Conservation (phyloP, 2,888 invertebrate genomes). For the Drosophila mimetica region DNA sequence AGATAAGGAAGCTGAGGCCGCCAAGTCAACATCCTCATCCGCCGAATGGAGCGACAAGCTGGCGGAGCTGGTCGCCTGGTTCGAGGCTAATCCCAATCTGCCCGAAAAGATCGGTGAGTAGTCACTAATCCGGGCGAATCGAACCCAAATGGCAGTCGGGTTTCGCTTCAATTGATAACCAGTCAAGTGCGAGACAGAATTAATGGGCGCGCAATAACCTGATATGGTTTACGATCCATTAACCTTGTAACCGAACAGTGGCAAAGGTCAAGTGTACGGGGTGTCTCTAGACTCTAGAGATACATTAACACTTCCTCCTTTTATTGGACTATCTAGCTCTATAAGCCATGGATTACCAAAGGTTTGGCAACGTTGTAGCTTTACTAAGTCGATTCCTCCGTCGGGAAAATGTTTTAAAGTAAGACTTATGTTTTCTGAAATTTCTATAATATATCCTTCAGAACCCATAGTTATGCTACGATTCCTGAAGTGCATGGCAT, state of each 20-base stretch:
- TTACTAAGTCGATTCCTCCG: too few species aligned
- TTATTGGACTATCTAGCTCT: background rate
- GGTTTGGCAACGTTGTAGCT: too few species aligned
- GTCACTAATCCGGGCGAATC: too few species aligned
- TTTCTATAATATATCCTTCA: conserved; percentile 16
- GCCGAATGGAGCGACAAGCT: conserved; percentile 52
- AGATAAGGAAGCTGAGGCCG: background rate
- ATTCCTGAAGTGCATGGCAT: conserved; percentile 76
- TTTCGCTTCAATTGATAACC: conserved; percentile 26
- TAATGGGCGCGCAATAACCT: conserved; percentile 29
- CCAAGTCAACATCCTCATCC: background rate
- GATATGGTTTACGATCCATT: conserved; percentile 17
- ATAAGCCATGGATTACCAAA: background rate
- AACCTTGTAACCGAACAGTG: conserved; percentile 16
- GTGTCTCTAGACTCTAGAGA: background rate
- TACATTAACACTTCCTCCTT: background rate
- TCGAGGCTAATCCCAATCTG: conserved; percentile 68
- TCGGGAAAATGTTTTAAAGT: too few species aligned
- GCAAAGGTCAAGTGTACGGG: conserved; percentile 17
- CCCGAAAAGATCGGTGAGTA: conserved; percentile 74
- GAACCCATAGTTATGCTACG: conserved; percentile 75
- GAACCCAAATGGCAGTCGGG: background rate
- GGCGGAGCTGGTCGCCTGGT: conserved; percentile 66
- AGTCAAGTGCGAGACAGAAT: conserved; percentile 9
- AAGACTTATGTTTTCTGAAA: too few species aligned